These are phyloP conservation scores for Opisthograptis luteolata DNA, from an alignment of 2,888 invertebrate species.

Conservation along the genomic window DNA sequence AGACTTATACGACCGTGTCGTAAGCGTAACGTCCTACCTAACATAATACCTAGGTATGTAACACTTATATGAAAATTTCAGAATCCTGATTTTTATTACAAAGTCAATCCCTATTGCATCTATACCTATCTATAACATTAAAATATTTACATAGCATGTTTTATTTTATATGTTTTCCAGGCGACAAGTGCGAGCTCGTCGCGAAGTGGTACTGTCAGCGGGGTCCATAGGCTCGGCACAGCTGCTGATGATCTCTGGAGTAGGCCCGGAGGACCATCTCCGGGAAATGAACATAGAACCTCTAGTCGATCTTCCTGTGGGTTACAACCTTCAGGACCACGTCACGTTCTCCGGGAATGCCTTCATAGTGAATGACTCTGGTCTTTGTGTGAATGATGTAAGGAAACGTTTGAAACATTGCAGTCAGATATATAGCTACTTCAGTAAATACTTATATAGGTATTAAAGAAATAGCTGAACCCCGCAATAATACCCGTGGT, in stretches of 20 bases:
- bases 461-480: too few relatives aligned
- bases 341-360: slow-evolving; percentile 89
- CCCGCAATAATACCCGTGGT: too few relatives aligned
- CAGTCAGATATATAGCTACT: too few relatives aligned
- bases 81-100: too few relatives aligned
- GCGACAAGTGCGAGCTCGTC: slow-evolving; percentile 80
- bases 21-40: too few relatives aligned
- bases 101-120: too few relatives aligned
- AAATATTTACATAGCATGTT: not conserved
- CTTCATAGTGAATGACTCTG: slow-evolving; percentile 88
- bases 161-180: slow-evolving; percentile 45
- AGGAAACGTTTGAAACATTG: too few relatives aligned
- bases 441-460: too few relatives aligned
- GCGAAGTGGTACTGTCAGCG: slow-evolving; percentile 91
- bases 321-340: slow-evolving; percentile 93
- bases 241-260: slow-evolving; percentile 92
- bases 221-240: slow-evolving; percentile 94
- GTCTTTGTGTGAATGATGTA: slow-evolving; percentile 86
- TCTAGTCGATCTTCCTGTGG: slow-evolving; percentile 89
- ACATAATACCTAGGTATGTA: too few relatives aligned
- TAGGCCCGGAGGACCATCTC: slow-evolving; percentile 88
- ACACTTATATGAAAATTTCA: too few relatives aligned
- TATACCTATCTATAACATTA: not conserved
- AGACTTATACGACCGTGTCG: too few relatives aligned
- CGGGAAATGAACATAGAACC: slow-evolving; percentile 84